Conservation (phyloP, 2,113 vertebrate genomes). For the Amblyornis subalaris region DNA sequence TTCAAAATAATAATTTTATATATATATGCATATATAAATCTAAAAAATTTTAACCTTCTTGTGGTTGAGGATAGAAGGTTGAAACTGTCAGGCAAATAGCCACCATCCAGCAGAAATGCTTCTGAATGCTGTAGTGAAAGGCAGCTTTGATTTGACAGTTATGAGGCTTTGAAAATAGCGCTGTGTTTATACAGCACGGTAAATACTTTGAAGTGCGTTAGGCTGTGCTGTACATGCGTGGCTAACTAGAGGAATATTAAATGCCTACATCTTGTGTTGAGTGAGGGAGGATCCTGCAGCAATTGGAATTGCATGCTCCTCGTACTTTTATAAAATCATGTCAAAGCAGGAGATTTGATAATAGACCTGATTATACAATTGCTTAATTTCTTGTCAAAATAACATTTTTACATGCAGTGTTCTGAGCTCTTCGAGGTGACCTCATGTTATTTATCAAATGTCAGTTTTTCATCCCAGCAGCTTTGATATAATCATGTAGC, state of each 20-base stretch:
- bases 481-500: constrained; percentile 37
- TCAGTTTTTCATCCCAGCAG: constrained; percentile 23
- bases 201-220: constrained; percentile 38
- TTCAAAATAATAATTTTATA: not conserved
- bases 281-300: constrained; percentile 10
- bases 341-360: constrained; percentile 15
- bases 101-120: constrained; percentile 26
- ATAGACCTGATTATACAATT: constrained; percentile 31
- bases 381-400: constrained; percentile 53
- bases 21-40: not conserved
- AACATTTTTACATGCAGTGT: not conserved
- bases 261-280: not conserved
- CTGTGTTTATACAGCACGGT: constrained; percentile 36
- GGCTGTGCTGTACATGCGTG: constrained; percentile 22
- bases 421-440: constrained; percentile 34
- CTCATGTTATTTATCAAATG: constrained; percentile 35
- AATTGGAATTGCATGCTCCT: not conserved
- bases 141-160: constrained; percentile 56
- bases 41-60: not conserved
- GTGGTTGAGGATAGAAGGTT: not conserved
- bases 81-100: constrained; percentile 48
- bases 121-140: constrained; percentile 21
- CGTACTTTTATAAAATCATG: not conserved
- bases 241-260: constrained; percentile 50
- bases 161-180: constrained; percentile 30